phyloP scores from a whole-genome alignment of 2,797 vertebrate genomes.

The Halcyon badia region DNA sequence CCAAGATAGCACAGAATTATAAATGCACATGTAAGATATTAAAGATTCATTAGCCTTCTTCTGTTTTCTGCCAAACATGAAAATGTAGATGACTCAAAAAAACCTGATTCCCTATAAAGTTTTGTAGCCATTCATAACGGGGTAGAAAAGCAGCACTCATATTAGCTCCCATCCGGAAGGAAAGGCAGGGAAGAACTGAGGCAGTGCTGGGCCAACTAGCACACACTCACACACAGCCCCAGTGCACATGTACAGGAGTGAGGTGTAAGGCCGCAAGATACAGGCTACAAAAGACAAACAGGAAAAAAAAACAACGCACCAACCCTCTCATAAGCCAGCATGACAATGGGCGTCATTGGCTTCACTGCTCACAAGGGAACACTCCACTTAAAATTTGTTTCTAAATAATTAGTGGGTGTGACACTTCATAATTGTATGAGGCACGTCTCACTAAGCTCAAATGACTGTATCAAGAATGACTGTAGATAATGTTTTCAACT shows the following conservation, averaged over 20 bases:
- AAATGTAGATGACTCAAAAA: neutral
- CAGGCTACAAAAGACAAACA: neutral
- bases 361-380: neutral
- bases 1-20: neutral
- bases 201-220: neutral
- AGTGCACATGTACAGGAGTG: rapidly evolving
- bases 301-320: neutral
- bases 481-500: neutral
- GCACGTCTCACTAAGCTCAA: neutral
- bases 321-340: neutral
- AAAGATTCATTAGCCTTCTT: neutral
- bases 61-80: neutral
- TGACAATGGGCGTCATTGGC: neutral
- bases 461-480: neutral
- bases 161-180: neutral
- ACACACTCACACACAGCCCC: rapidly evolving
- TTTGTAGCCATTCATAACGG: neutral
- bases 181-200: neutral
- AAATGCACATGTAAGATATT: neutral
- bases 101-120: neutral
- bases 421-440: neutral
- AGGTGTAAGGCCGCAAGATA: neutral
- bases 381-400: neutral
- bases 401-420: neutral
- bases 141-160: neutral